Percentiles rank a stretch among this genome's conserved stretches.
Evolutionary conservation across 2,113 vertebrate genomes (phyloP).

Genomic region (Pao palembangensis): DNA sequence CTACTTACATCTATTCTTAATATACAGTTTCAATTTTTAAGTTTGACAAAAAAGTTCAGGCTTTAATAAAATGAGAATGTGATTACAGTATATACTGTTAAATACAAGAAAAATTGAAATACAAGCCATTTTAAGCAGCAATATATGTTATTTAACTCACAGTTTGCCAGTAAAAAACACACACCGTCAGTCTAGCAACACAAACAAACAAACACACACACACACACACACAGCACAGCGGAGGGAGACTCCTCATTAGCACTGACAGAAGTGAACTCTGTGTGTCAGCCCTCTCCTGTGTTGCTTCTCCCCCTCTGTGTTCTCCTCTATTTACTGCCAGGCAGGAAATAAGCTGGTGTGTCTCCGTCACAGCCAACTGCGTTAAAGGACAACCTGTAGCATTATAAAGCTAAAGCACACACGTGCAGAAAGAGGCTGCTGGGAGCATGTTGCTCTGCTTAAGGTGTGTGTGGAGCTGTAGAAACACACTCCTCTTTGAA

Average conservation of each 20-base stretch:
- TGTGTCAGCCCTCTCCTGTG: constrained; percentile 50
- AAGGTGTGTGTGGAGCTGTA: constrained; percentile 7
- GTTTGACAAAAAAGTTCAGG: no score
- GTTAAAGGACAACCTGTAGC: constrained; percentile 42
- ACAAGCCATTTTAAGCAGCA: no score
- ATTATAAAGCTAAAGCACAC: constrained; percentile 21
- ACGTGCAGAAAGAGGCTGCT: constrained; percentile 31
- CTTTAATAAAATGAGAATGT: no score
- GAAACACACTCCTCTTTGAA: constrained; percentile 26
- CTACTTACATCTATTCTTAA: no score
- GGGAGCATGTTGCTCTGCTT: constrained; percentile 7
- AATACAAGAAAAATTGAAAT: not conserved
- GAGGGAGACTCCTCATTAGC: constrained; percentile 60
- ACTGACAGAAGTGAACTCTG: constrained; percentile 64
- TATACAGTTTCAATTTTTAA: no score
- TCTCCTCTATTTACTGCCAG: constrained; percentile 22
- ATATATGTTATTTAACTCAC: constrained; percentile 5
- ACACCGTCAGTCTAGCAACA: constrained; percentile 1
- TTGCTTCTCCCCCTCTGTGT: constrained; percentile 14
- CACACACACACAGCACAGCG: constrained; percentile 41
- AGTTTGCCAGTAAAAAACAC: constrained; percentile 24
- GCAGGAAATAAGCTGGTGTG: not conserved
- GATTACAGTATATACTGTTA: not conserved
- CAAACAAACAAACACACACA: constrained; percentile 15
- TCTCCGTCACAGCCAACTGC: constrained; percentile 32